These are phyloP conservation scores for Orthosia cruda DNA, from an alignment of 2,888 invertebrate genomes.

Conservation along the genomic window DNA sequence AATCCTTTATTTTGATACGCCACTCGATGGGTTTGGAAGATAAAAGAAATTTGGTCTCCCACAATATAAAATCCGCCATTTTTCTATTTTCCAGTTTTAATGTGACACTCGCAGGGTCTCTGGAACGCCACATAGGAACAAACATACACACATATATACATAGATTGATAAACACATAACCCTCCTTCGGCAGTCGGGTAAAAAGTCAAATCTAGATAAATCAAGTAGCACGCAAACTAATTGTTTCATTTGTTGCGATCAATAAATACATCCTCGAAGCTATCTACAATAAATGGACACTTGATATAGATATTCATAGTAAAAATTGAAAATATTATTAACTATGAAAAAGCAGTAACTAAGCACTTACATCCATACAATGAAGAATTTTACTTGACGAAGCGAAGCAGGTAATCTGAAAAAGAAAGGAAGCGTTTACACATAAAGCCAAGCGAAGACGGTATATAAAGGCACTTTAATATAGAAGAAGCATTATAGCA, in stretches of 20 bases:
- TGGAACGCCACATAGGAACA: too few relatives aligned
- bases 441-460: slow-evolving; percentile 61
- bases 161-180: too few relatives aligned
- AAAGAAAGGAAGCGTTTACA: slow-evolving; percentile 72
- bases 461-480: slow-evolving; percentile 46
- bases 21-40: too few relatives aligned
- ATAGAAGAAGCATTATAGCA: slow-evolving; percentile 30
- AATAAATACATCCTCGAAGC: slow-evolving; percentile 39
- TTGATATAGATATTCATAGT: slow-evolving; percentile 31
- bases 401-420: slow-evolving; percentile 71
- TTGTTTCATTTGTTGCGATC: slow-evolving; percentile 20
- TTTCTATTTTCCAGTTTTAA: too few relatives aligned
- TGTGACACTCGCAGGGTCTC: too few relatives aligned
- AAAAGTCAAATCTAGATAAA: slow-evolving; percentile 4
- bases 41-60: too few relatives aligned
- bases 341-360: slow-evolving; percentile 50
- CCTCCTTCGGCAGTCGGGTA: too few relatives aligned
- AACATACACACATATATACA: too few relatives aligned
- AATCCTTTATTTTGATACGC: too few relatives aligned
- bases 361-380: slow-evolving; percentile 77
- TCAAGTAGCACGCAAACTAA: slow-evolving; percentile 26
- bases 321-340: slow-evolving; percentile 34
- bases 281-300: slow-evolving; percentile 41
- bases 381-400: slow-evolving; percentile 68
- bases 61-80: too few relatives aligned